Percentiles rank a stretch among this genome's conserved stretches.
phyloP scores from a whole-genome alignment of 2,888 invertebrate species.

The Drosophila anomelani region DNA sequence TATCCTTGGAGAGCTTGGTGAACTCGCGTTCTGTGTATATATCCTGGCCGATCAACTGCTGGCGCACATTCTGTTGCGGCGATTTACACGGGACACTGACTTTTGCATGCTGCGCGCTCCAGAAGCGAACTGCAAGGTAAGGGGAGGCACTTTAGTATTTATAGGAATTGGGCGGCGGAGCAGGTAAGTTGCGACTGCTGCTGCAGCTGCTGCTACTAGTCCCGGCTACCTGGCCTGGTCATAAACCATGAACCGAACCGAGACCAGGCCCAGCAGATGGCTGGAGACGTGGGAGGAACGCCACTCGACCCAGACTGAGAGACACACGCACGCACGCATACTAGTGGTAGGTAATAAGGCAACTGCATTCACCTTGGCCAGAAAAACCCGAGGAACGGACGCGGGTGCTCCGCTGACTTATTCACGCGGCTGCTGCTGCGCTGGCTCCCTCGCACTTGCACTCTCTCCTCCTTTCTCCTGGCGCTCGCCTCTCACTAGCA shows the following conservation, averaged over 20 bases:
- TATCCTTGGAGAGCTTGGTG: constrained; percentile 21
- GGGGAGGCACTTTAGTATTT: constrained; percentile 52
- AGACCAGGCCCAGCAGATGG: constrained; percentile 23
- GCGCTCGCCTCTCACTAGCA: constrained; percentile 22
- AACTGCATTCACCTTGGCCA: constrained; percentile 64
- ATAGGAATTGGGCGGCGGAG: constrained; percentile 9
- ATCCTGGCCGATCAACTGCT: constrained; percentile 59
- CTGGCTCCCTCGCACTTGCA: constrained; percentile 61
- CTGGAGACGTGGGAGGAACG: constrained; percentile 15
- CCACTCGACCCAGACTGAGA: neutral
- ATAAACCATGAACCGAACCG: constrained; percentile 42
- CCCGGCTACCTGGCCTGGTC: constrained; percentile 45
- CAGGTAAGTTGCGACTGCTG: constrained; percentile 26
- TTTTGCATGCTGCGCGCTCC: constrained; percentile 57
- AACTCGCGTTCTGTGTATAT: constrained; percentile 37
- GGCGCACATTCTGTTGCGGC: constrained; percentile 42
- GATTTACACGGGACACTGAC: constrained; percentile 35
- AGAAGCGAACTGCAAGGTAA: constrained; percentile 62
- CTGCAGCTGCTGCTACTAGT: constrained; percentile 18
- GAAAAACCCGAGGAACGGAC: constrained; percentile 27
- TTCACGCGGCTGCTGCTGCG: constrained; percentile 71
- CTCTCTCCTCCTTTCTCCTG: constrained; percentile 30
- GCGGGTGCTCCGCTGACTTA: constrained; percentile 74
- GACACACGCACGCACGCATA: constrained; percentile 14
- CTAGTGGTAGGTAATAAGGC: constrained; percentile 17